Evolutionary conservation across 2,888 invertebrate genomes (phyloP).

Genomic region (Acrobasis repandana): DNA sequence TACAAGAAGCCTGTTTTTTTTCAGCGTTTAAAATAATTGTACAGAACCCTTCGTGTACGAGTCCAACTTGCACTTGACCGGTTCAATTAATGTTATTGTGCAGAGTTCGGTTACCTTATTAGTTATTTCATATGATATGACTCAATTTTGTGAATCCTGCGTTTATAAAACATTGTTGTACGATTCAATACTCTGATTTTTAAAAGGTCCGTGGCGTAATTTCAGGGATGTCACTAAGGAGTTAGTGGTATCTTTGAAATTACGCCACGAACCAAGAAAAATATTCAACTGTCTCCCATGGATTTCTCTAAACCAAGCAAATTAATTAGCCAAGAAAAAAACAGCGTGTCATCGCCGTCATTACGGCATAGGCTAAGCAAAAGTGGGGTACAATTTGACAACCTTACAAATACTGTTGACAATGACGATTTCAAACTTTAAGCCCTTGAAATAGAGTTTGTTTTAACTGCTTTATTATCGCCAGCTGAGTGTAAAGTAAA

Average conservation of each 20-base stretch:
- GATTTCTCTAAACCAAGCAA: constrained; percentile 67
- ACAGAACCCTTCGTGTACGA: too few species aligned
- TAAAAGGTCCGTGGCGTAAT: too few species aligned
- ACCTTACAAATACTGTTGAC: constrained; percentile 25
- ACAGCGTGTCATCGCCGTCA: constrained; percentile 59
- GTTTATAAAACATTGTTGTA: too few species aligned
- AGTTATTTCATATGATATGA: too few species aligned
- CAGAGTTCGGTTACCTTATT: too few species aligned
- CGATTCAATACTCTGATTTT: too few species aligned
- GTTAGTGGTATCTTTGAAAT: background rate
- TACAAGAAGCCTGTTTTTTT: too few species aligned
- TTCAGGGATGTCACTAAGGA: too few species aligned
- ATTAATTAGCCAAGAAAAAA: constrained; percentile 64
- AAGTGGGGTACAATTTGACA: constrained; percentile 55
- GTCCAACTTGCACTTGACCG: too few species aligned
- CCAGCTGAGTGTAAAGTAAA: constrained; percentile 29
- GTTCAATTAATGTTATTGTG: too few species aligned
- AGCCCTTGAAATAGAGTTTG: constrained; percentile 22
- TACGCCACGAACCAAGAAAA: constrained; percentile 17
- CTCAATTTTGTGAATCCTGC: too few species aligned
- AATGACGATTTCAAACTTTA: constrained; percentile 27
- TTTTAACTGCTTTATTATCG: constrained; percentile 14
- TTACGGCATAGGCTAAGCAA: constrained; percentile 45
- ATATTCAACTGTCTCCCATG: constrained; percentile 46
- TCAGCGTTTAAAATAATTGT: too few species aligned